A percentile compares a stretch with the other conserved stretches of the same genome.
Conservation (phyloP, 2,888 invertebrate genomes). For the Yponomeuta sedellus region DNA sequence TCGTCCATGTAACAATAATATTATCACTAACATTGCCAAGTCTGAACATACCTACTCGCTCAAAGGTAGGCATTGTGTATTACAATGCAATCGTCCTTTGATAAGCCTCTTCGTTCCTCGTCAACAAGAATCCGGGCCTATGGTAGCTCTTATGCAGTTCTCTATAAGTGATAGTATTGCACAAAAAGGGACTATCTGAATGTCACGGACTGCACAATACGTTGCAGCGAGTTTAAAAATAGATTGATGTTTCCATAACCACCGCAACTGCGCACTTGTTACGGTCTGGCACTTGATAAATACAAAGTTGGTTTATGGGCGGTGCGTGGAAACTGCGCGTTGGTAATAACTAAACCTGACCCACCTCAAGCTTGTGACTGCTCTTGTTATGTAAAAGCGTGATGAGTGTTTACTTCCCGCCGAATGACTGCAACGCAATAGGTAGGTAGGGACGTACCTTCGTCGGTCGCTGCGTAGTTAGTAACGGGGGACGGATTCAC, state of each 20-base stretch:
- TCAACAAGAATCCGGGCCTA: too few relatives aligned
- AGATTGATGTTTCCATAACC: constrained; percentile 12
- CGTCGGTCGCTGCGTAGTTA: too few relatives aligned
- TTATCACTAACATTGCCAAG: neutral
- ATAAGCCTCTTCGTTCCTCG: neutral
- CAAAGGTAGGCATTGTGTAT: constrained; percentile 9
- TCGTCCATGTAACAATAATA: neutral
- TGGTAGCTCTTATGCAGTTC: too few relatives aligned
- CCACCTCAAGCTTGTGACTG: constrained; percentile 11
- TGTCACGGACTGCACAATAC: neutral
- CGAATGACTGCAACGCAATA: neutral
- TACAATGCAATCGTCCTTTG: neutral
- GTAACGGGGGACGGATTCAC: too few relatives aligned
- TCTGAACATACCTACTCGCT: neutral
- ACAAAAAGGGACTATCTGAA: neutral
- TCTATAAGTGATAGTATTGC: too few relatives aligned
- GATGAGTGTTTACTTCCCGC: neutral
- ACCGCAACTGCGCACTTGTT: constrained; percentile 9
- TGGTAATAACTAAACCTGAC: constrained; percentile 7
- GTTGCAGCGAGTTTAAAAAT: neutral
- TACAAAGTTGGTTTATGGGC: constrained; percentile 5
- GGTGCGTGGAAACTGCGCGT: neutral
- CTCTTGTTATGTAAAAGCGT: neutral
- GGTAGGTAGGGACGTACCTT: neutral
- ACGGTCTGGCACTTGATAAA: constrained; percentile 1